phyloP scores from a whole-genome alignment of 2,797 vertebrate genomes.

The Bradypodion ventrale region DNA sequence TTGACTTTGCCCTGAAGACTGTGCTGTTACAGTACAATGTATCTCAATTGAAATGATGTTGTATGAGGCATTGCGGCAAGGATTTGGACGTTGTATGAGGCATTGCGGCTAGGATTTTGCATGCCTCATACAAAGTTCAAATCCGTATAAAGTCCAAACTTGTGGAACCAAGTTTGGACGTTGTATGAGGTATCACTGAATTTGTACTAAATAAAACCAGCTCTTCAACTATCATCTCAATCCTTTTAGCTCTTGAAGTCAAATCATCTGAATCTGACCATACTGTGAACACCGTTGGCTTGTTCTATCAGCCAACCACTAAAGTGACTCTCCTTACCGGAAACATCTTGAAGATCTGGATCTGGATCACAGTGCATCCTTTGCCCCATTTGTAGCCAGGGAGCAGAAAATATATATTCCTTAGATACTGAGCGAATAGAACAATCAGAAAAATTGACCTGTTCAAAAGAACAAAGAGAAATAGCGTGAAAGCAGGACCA shows the following conservation, averaged over 20 bases:
- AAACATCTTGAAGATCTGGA: constrained; percentile 97
- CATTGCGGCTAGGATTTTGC: no score
- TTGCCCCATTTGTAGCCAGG: constrained; percentile 82
- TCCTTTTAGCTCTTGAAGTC: no score
- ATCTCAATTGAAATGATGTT: no score
- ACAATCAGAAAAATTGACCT: constrained; percentile 91
- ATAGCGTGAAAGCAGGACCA: background rate
- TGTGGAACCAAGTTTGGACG: no score
- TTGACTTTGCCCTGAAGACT: no score
- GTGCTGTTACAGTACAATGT: no score
- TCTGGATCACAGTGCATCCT: constrained; percentile 78
- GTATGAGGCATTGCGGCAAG: no score
- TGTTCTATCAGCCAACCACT: background rate
- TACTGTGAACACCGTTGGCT: background rate
- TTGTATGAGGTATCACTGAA: no score
- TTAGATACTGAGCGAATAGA: constrained; percentile 92
- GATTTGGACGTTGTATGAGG: no score
- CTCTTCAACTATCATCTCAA: background rate
- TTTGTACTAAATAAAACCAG: background rate
- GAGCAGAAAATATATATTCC: constrained; percentile 80
- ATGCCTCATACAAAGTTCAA: no score
- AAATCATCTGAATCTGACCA: background rate
- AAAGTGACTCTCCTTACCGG: constrained; percentile 77
- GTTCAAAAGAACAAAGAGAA: background rate
- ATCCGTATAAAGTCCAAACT: no score